These are phyloP conservation scores for Trichogramma evanescens DNA, from an alignment of 2,888 invertebrate species.

Conservation along the genomic window DNA sequence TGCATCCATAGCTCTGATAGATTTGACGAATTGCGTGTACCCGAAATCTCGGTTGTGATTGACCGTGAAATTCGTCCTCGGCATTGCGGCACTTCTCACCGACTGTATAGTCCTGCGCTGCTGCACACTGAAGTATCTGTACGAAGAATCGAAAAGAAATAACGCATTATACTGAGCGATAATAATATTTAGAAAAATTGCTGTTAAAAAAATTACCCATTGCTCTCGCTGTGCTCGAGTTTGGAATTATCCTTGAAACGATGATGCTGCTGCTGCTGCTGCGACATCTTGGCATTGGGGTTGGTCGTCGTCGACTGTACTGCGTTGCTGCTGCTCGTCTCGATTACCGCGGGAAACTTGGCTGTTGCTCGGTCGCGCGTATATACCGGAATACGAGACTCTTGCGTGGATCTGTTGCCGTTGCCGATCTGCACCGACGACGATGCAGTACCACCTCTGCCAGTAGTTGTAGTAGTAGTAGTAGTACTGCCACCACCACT, in stretches of 20 bases:
- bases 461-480: too few relatives aligned
- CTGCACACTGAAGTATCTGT: neutral
- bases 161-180: neutral
- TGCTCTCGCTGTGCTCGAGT: neutral
- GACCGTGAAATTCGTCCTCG: neutral
- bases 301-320: neutral
- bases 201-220: neutral
- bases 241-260: neutral
- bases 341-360: too few relatives aligned
- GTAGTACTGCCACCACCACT: too few relatives aligned
- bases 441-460: too few relatives aligned
- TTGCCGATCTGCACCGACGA: too few relatives aligned
- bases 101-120: neutral
- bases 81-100: neutral
- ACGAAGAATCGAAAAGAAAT: neutral
- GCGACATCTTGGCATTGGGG: slow-evolving; percentile 2
- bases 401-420: neutral
- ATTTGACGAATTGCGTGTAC: slow-evolving; percentile 1
- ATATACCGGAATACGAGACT: slow-evolving; percentile 19
- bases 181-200: neutral
- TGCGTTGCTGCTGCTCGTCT: too few relatives aligned
- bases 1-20: neutral
- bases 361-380: slow-evolving; percentile 2
- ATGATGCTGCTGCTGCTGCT: neutral
- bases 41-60: neutral